Conservation (phyloP, 53 echinoderm and acorn worm species). For the Paracentrotus lividus region DNA sequence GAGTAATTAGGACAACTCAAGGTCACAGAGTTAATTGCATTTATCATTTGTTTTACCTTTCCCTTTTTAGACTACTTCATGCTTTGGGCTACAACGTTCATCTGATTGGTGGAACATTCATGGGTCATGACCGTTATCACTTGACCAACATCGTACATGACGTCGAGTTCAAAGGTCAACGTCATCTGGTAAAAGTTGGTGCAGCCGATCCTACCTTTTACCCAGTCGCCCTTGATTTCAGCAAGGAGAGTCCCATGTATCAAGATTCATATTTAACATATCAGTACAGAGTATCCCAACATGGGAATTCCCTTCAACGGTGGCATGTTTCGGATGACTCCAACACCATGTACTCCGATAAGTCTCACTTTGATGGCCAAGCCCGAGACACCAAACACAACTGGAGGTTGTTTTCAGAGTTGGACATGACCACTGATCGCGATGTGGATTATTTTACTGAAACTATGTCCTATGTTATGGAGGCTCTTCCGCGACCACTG, state of each 20-base stretch:
- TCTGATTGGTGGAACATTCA: constrained; percentile 15
- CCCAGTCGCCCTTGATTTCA: constrained; percentile 53
- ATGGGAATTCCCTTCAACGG: not conserved
- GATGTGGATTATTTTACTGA: constrained; percentile 41
- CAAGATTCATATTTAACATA: not conserved
- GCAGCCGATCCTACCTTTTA: constrained; percentile 58
- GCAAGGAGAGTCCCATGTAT: constrained; percentile 12
- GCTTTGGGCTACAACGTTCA: constrained; percentile 51
- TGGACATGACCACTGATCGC: not conserved
- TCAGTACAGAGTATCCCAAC: not conserved
- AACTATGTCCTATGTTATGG: not conserved
- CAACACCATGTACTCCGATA: not conserved
- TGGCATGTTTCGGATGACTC: not conserved
- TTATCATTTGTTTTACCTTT: too few relatives aligned
- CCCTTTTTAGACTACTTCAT: not conserved
- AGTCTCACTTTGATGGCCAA: not conserved
- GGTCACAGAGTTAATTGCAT: too few relatives aligned
- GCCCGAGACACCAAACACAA: not conserved
- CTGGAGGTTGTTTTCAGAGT: not conserved
- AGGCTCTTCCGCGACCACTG: not conserved
- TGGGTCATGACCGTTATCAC: constrained; percentile 21
- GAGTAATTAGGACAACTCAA: too few relatives aligned
- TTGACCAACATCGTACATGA: constrained; percentile 37
- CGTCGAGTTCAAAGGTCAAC: constrained; percentile 35
- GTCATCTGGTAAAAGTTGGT: constrained; percentile 45